phyloP scores from a whole-genome alignment of 2,113 vertebrate species.

The Pterocles burchelli region DNA sequence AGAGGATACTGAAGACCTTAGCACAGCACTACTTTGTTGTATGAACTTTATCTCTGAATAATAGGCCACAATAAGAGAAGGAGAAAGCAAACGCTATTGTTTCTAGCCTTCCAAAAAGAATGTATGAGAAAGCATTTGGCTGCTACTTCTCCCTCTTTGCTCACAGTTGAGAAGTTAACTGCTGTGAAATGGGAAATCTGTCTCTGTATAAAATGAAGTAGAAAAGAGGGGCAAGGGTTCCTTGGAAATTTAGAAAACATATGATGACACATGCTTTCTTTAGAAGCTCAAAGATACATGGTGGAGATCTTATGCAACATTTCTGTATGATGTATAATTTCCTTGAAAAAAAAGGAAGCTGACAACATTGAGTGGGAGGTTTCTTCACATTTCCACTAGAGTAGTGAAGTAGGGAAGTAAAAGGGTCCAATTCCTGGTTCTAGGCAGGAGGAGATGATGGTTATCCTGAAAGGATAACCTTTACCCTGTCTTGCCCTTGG shows the following conservation, averaged over 20 bases:
- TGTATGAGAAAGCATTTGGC: background rate
- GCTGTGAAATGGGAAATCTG: background rate
- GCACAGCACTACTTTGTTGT: background rate
- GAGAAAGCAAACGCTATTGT: background rate
- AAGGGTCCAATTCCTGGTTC: background rate
- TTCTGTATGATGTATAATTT: background rate
- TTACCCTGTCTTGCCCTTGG: background rate
- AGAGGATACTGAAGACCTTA: background rate
- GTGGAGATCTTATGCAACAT: background rate
- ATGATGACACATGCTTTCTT: background rate
- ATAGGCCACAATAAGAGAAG: background rate
- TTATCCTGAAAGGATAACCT: background rate
- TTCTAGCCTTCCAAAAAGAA: background rate
- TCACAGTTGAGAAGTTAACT: background rate
- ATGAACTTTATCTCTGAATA: background rate
- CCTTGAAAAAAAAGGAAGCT: background rate
- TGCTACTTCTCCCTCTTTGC: background rate
- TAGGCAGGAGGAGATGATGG: fast-evolving
- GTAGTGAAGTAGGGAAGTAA: background rate
- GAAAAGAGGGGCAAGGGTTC: background rate
- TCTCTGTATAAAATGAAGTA: background rate
- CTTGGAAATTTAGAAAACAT: background rate
- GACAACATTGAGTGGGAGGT: background rate
- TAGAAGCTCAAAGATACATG: background rate
- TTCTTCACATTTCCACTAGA: background rate